phyloP scores from a whole-genome alignment of 2,797 vertebrate species.

The Chelon labrosus region DNA sequence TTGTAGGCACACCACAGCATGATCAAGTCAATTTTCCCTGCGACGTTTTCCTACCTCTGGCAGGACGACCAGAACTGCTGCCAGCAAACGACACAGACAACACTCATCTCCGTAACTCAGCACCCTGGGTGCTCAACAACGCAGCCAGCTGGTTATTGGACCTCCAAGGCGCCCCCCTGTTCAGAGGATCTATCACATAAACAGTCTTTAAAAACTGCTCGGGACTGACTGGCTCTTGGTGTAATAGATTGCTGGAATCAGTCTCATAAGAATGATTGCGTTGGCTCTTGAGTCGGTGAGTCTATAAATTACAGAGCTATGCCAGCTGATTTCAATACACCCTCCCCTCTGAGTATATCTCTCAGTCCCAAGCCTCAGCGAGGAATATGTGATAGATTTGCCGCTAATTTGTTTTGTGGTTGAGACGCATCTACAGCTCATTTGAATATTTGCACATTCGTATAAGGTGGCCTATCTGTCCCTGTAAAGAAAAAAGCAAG shows the following conservation, averaged over 20 bases:
- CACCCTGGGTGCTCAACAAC: slow-evolving; percentile 33
- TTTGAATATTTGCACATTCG: slow-evolving; percentile 44
- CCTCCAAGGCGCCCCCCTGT: slow-evolving; percentile 53
- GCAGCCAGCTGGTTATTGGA: slow-evolving; percentile 64
- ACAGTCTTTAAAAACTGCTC: slow-evolving; percentile 63
- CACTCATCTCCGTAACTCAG: slow-evolving; percentile 49
- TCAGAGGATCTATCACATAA: slow-evolving; percentile 65
- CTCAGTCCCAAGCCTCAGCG: slow-evolving; percentile 27
- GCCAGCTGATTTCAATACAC: slow-evolving; percentile 64
- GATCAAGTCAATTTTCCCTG: slow-evolving; percentile 12
- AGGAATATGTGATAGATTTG: slow-evolving; percentile 56
- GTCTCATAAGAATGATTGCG: slow-evolving; percentile 76
- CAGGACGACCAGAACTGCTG: slow-evolving; percentile 19
- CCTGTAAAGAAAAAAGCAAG: neutral
- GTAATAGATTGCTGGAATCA: slow-evolving; percentile 70
- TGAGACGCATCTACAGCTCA: slow-evolving; percentile 45
- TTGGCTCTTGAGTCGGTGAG: slow-evolving; percentile 59
- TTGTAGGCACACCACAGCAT: neutral
- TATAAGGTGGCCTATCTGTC: slow-evolving; percentile 36
- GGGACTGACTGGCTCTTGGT: slow-evolving; percentile 25
- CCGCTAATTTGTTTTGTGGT: slow-evolving; percentile 61
- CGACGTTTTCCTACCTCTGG: neutral
- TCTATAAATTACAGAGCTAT: slow-evolving; percentile 71
- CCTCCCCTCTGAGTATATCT: slow-evolving; percentile 36
- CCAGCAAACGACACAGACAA: slow-evolving; percentile 17